These are phyloP conservation scores for Caranx ignobilis DNA, from an alignment of 2,113 vertebrate species.

Conservation along the genomic window DNA sequence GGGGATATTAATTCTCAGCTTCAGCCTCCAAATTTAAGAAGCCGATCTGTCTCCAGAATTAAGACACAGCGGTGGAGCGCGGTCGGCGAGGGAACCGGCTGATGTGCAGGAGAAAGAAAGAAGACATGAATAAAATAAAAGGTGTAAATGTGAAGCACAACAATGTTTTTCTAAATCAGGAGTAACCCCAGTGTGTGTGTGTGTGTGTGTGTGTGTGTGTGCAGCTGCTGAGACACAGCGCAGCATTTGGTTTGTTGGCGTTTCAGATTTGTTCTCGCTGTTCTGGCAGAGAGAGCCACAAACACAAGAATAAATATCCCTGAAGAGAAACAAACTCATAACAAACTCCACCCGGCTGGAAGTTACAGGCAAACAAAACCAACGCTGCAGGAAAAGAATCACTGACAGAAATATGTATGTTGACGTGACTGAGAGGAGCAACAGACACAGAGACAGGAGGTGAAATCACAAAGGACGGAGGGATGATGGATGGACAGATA, in stretches of 20 bases:
- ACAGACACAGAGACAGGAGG: neutral
- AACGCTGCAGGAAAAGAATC: slow-evolving; percentile 13
- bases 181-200: neutral
- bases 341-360: slow-evolving; percentile 23
- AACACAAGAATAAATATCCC: slow-evolving; percentile 51
- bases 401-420: neutral
- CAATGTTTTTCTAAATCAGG: slow-evolving; percentile 20
- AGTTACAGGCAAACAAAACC: slow-evolving; percentile 8
- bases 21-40: slow-evolving; percentile 18
- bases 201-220: neutral
- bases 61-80: neutral
- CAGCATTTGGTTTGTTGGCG: slow-evolving; percentile 30
- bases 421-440: neutral
- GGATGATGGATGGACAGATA: too few relatives aligned
- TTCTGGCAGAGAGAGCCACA: slow-evolving; percentile 31
- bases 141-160: slow-evolving; percentile 20
- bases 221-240: slow-evolving; percentile 10
- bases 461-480: neutral
- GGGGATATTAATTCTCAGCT: slow-evolving; percentile 32
- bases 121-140: neutral
- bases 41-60: slow-evolving; percentile 39
- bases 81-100: neutral
- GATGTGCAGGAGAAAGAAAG: neutral
- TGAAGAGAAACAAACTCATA: slow-evolving; percentile 28
- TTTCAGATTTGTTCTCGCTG: slow-evolving; percentile 42